Evolutionary conservation across 2,888 invertebrate species (phyloP), one percentile per base, ranked within the genome.

Genomic region (Brachyopa scutellaris): DNA sequence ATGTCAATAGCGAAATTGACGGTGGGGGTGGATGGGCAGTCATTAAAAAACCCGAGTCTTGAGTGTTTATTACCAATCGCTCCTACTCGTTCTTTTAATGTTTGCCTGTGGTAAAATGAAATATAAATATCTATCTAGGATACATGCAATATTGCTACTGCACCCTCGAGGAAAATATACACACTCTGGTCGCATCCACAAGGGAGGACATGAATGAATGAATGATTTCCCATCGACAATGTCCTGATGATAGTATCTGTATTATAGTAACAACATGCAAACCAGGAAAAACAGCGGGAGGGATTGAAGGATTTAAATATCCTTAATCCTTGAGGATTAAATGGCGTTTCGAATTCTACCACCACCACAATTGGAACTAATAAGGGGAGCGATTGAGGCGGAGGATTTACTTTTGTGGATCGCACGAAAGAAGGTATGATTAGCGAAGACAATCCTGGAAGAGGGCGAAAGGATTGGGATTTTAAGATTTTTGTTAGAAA

Each of bases 301-400:
- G 42, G 42, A 45, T 77, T 70, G 17, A 36, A 57, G 55, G 69
- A 80, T 80, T 80, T 74, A 80, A 80, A 80, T 80, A 80, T 80
- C 79, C 79, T 62, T 80, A 74, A 80, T 74, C 67, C 74, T 40
- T 6, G 49, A 36, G 79, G 79, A 80, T 80, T 80, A 80, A 69
- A 33, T 47, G 49, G 67, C 69, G 62, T 67, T 74, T 74, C n/a
- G 79, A 80, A 69, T 80, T 74, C 79, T 49, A 80, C 69, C 79
- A 69, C 69, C 79, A 69, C 62, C 74, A 74, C 79, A 74, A 74
- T 74, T 69, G 67, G 67, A 55, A 57, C 74, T 69, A 74, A 69
- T 64, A 80, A 33, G 74, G 57, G 55, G n/a, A 73, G 53, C 26
- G 47, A 51, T 69, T 15, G 53, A 61, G 23, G 4, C 9, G 19